A percentile compares a stretch with the other conserved stretches of the same genome.
These are phyloP conservation scores for Puffinus mauretanicus DNA, from an alignment of 2,113 vertebrate species.

Conservation along the genomic window DNA sequence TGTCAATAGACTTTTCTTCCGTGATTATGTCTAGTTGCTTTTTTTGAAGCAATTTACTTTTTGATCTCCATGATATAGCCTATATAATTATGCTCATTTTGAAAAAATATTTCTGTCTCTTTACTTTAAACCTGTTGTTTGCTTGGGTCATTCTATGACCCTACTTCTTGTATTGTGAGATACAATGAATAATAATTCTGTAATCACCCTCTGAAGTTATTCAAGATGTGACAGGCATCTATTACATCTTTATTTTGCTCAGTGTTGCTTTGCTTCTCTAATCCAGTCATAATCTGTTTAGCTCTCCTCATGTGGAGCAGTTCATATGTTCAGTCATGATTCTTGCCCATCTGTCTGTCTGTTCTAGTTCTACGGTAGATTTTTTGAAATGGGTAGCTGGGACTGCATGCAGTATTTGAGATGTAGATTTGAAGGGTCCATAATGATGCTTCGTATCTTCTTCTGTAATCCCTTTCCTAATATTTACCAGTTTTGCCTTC, in stretches of 20 bases:
- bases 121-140: neutral
- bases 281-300: neutral
- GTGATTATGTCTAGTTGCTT: neutral
- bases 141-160: neutral
- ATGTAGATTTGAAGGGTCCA: neutral
- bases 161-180: neutral
- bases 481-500: neutral
- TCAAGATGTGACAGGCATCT: neutral
- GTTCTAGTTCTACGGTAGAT: neutral
- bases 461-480: neutral
- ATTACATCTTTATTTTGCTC: neutral
- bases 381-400: neutral
- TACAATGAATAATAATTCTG: neutral
- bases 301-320: neutral
- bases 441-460: neutral
- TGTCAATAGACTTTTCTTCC: neutral
- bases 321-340: neutral
- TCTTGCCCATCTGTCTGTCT: neutral
- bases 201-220: neutral
- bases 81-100: neutral
- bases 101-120: neutral
- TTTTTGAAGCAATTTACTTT: neutral
- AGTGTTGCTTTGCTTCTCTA: neutral
- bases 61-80: neutral
- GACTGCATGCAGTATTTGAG: neutral